Evolutionary conservation across 2,797 vertebrate genomes (phyloP), one percentile per base, ranked within the genome.

Genomic region (Ispidina picta): DNA sequence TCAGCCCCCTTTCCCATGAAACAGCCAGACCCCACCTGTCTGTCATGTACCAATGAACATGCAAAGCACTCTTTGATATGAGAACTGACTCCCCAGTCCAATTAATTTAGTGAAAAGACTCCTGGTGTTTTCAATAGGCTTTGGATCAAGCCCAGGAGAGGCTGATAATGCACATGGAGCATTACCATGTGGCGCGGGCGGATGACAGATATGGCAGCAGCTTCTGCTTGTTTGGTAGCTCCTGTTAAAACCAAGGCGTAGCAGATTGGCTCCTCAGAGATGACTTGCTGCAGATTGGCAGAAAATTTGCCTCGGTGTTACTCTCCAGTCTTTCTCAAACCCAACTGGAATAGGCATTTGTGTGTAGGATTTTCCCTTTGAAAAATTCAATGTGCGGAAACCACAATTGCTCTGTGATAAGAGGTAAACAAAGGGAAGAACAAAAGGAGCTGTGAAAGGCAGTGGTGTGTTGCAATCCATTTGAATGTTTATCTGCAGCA

Each of bases 391-490:
- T 76, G 21, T 43, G 52, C 0, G 0, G 76, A 87, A 95, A 83
- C 79, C 48, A 59, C 82, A 90, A 70, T 60, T 94, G 66, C 83
- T 94, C 68, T 59, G 15, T 1, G 80, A 88, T 94, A 95, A 92
- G 66, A 66, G 23, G 73, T 54, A 81, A 93, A 95, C 76, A 90
- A 74, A 90, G 81, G 54, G 35, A 69, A 48, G 73, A 93, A 90
- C 86, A 90, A 94, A 94, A 83, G 83, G 74, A 93, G 25, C 68
- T 64, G 39, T 74, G 88, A 83, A 89, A 94, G 76, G 35, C 49
- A 49, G 83, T 1, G 0, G 51, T 0, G 0, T 94, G 89, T 95
- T 88, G 94, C 87, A 94, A 95, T 94, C 59, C 39, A 60, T 66
- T 52, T 88, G 63, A 86, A 70, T 73, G 87, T 79, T 95, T 86